Conservation (phyloP, 1,140 invertebrate genomes). For the Aphelenchoides besseyi region DNA sequence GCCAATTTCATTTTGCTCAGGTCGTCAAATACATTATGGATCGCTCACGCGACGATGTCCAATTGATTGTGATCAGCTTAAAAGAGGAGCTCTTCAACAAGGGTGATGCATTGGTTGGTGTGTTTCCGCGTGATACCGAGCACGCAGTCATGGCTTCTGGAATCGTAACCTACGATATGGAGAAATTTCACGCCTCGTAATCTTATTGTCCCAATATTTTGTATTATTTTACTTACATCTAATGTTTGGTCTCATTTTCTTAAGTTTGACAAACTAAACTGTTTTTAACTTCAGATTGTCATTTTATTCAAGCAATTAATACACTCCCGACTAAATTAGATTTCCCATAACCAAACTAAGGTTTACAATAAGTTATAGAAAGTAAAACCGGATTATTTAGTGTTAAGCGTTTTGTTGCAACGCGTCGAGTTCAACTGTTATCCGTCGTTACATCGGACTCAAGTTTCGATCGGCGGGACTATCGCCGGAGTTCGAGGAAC, state of each 20-base stretch:
- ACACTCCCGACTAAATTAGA: too few relatives aligned
- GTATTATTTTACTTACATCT: background rate
- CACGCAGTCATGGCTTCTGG: slow-evolving; percentile 22
- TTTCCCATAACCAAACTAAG: too few relatives aligned
- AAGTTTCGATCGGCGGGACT: too few relatives aligned
- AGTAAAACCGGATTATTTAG: too few relatives aligned
- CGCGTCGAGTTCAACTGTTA: too few relatives aligned
- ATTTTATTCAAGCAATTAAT: too few relatives aligned
- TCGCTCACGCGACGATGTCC: slow-evolving; percentile 70
- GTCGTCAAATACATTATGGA: slow-evolving; percentile 69
- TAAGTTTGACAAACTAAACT: background rate
- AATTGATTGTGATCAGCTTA: slow-evolving; percentile 97
- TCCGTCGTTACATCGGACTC: too few relatives aligned
- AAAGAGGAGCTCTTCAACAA: slow-evolving; percentile 99
- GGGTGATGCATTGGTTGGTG: slow-evolving; percentile 92
- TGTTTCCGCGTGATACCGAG: slow-evolving; percentile 77
- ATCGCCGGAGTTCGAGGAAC: too few relatives aligned
- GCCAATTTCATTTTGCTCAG: slow-evolving; percentile 59
- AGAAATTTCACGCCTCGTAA: background rate
- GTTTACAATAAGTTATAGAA: too few relatives aligned
- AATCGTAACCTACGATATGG: slow-evolving; percentile 31
- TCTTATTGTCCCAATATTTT: background rate
- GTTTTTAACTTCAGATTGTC: too few relatives aligned
- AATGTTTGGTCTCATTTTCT: background rate
- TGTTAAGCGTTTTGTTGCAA: too few relatives aligned